Evolutionary conservation across 1,140 invertebrate genomes (phyloP).

Genomic region (Acromyrmex echinatior): DNA sequence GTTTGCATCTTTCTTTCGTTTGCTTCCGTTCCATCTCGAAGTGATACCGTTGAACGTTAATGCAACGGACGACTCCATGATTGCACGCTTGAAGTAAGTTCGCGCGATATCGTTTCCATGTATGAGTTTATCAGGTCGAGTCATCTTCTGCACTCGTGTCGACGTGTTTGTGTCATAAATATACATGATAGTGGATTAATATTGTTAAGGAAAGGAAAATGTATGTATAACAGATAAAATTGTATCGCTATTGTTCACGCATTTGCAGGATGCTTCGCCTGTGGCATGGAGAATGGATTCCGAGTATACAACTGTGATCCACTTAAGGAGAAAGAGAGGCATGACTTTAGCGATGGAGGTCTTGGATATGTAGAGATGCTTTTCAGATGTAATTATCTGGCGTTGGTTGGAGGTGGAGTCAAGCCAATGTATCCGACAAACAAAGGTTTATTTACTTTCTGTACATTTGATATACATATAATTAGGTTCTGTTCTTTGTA

Average conservation of each 20-base stretch:
- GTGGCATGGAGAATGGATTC: constrained; percentile 98
- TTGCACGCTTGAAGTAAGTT: background rate
- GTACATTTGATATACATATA: constrained; percentile 1
- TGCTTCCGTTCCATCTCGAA: background rate
- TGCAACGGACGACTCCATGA: too few species aligned
- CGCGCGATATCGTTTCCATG: constrained; percentile 37
- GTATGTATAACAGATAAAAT: constrained; percentile 54
- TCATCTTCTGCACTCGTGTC: background rate
- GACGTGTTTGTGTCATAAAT: background rate
- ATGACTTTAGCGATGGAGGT: constrained; percentile 96
- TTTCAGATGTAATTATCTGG: constrained; percentile 98
- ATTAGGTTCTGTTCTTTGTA: too few species aligned
- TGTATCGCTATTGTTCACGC: constrained; percentile 62
- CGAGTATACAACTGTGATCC: constrained; percentile 99
- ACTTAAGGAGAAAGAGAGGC: constrained; percentile 97
- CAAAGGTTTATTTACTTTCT: constrained; percentile 89
- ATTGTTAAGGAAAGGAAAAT: constrained; percentile 39
- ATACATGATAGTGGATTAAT: constrained; percentile 29
- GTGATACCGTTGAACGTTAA: background rate
- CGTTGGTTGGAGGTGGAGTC: constrained; percentile 96
- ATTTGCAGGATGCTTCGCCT: constrained; percentile 97
- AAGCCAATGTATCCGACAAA: constrained; percentile 97
- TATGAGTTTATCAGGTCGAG: constrained; percentile 44
- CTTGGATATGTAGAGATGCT: constrained; percentile 98
- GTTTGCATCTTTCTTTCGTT: background rate